Evolutionary conservation across 2,113 vertebrate species (phyloP).

Genomic region (Guaruba guarouba): DNA sequence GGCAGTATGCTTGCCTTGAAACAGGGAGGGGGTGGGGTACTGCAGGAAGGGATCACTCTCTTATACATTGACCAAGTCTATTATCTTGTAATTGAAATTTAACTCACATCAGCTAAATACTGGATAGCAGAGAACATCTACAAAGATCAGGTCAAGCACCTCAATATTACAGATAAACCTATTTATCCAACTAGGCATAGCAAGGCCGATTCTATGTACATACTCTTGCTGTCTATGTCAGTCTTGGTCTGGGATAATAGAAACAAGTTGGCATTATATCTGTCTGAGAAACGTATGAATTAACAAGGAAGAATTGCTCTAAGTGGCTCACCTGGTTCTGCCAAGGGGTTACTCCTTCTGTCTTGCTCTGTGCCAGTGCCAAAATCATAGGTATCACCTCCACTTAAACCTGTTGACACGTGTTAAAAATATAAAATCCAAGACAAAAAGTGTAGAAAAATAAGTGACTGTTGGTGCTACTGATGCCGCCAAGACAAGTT

Average conservation of each 20-base stretch:
- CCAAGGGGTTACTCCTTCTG: background rate
- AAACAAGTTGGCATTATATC: background rate
- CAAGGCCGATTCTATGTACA: background rate
- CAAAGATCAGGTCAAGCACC: background rate
- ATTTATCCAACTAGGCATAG: background rate
- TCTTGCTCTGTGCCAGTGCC: background rate
- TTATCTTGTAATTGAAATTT: background rate
- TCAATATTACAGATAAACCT: background rate
- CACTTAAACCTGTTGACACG: background rate
- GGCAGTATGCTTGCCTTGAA: background rate
- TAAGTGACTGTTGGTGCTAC: background rate
- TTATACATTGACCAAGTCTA: background rate
- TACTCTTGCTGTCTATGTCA: background rate
- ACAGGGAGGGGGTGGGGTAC: too few species aligned
- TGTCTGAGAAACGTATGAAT: background rate
- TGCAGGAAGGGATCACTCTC: background rate
- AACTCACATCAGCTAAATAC: background rate
- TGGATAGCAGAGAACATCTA: background rate
- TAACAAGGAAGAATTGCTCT: background rate
- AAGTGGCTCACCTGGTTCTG: background rate
- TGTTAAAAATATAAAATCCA: constrained; percentile 26
- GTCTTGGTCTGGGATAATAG: background rate
- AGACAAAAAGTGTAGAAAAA: background rate
- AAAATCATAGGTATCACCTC: background rate
- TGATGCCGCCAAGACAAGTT: constrained; percentile 7